phyloP scores from a whole-genome alignment of 2,888 invertebrate genomes.

The Eucriotettix oculatus region DNA sequence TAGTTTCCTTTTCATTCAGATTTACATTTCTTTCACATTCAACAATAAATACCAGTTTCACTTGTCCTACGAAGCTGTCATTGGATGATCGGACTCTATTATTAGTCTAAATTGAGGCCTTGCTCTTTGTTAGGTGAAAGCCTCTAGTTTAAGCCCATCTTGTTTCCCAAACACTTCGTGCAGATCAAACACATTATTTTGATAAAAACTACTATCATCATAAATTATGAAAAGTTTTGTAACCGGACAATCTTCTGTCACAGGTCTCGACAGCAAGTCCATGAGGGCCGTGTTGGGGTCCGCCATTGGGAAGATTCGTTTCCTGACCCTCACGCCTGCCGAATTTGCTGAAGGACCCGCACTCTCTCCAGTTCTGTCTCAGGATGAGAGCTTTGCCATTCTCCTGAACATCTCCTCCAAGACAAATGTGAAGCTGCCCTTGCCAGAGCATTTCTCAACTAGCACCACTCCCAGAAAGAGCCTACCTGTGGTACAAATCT shows the following conservation, averaged over 20 bases:
- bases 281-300: conserved; percentile 14
- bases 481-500: neutral
- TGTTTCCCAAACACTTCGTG: too few relatives aligned
- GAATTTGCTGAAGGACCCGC: conserved; percentile 74
- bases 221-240: too few relatives aligned
- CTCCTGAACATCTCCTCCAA: conserved; percentile 68
- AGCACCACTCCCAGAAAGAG: conserved; percentile 7
- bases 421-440: conserved; percentile 39
- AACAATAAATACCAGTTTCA: neutral
- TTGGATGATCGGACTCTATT: too few relatives aligned
- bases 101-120: too few relatives aligned
- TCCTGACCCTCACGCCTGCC: conserved; percentile 60
- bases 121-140: too few relatives aligned
- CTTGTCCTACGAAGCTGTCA: too few relatives aligned
- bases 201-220: too few relatives aligned
- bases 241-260: neutral
- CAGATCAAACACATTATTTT: too few relatives aligned
- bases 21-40: neutral
- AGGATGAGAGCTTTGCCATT: conserved; percentile 63
- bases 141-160: too few relatives aligned
- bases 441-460: conserved; percentile 58
- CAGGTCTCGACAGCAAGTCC: conserved; percentile 5
- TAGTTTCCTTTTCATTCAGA: neutral
- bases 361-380: conserved; percentile 48
- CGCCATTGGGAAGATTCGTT: conserved; percentile 61